These are phyloP conservation scores for Bombus confusus DNA, from an alignment of 1,140 invertebrate species.

Conservation along the genomic window DNA sequence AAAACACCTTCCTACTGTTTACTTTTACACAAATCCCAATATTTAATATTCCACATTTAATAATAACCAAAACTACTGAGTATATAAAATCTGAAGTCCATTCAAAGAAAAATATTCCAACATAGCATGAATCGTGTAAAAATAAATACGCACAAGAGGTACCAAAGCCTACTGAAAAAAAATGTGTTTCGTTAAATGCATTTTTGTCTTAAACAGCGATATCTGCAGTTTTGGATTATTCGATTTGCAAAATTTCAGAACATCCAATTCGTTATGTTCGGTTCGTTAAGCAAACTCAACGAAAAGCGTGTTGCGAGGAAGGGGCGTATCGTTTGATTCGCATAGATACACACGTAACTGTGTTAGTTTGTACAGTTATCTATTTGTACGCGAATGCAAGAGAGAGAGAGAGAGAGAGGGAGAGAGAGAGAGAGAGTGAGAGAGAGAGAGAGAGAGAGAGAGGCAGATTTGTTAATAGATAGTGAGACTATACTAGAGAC, in stretches of 20 bases:
- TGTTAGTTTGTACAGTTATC: constrained; percentile 12
- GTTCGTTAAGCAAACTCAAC: constrained; percentile 40
- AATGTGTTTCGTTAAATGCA: not conserved
- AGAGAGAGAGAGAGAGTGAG: not conserved
- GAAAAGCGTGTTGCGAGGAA: constrained; percentile 16
- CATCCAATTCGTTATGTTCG: not conserved
- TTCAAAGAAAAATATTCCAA: too few species aligned
- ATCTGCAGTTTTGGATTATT: not conserved
- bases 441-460: too few species aligned
- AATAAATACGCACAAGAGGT: too few species aligned
- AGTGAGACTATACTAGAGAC: not conserved
- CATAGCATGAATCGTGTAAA: too few species aligned
- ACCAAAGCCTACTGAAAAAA: too few species aligned
- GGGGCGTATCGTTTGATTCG: constrained; percentile 14
- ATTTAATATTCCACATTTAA: too few species aligned
- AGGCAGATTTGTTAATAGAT: constrained; percentile 18
- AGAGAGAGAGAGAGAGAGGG: not conserved
- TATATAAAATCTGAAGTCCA: too few species aligned
- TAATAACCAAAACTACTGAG: too few species aligned
- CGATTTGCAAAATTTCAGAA: constrained; percentile 27
- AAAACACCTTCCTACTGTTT: too few species aligned
- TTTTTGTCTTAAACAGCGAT: not conserved
- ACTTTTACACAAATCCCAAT: too few species aligned
- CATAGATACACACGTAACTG: not conserved
- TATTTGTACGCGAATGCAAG: not conserved